phyloP scores from a whole-genome alignment of 2,113 vertebrate species.

The Aegotheles bennettii region DNA sequence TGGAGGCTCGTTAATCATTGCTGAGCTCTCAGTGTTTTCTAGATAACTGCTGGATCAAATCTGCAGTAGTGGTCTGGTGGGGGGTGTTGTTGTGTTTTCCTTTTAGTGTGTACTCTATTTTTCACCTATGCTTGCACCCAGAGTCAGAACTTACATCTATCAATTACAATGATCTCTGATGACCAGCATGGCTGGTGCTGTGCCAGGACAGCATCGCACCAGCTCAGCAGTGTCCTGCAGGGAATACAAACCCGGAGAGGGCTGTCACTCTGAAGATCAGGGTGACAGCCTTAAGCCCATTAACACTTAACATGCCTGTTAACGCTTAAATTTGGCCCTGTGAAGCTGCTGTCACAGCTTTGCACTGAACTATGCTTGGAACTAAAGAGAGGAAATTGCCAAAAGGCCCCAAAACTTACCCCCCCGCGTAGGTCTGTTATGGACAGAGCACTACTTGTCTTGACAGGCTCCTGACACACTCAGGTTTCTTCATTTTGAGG shows the following conservation, averaged over 20 bases:
- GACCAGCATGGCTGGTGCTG: not conserved
- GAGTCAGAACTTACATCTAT: not conserved
- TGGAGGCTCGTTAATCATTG: not conserved
- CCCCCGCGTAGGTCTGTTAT: accelerated
- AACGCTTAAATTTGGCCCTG: not conserved
- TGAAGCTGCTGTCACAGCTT: not conserved
- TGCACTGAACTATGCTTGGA: not conserved
- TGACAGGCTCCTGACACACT: accelerated
- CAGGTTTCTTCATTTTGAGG: not conserved
- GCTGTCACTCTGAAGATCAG: not conserved
- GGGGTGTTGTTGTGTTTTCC: not conserved
- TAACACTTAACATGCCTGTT: not conserved
- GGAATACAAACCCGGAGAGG: not conserved
- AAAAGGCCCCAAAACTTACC: not conserved
- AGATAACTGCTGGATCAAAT: not conserved
- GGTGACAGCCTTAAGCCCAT: not conserved
- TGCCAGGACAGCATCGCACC: not conserved
- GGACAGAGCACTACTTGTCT: not conserved
- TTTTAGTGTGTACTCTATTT: not conserved
- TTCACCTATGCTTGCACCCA: not conserved
- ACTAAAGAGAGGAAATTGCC: not conserved
- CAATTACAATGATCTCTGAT: not conserved
- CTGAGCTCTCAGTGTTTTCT: not conserved
- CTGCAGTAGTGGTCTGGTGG: not conserved
- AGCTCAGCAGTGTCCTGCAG: not conserved